Evolutionary conservation across 2,888 invertebrate genomes (phyloP).

Genomic region (Ennomos fuscantarius): DNA sequence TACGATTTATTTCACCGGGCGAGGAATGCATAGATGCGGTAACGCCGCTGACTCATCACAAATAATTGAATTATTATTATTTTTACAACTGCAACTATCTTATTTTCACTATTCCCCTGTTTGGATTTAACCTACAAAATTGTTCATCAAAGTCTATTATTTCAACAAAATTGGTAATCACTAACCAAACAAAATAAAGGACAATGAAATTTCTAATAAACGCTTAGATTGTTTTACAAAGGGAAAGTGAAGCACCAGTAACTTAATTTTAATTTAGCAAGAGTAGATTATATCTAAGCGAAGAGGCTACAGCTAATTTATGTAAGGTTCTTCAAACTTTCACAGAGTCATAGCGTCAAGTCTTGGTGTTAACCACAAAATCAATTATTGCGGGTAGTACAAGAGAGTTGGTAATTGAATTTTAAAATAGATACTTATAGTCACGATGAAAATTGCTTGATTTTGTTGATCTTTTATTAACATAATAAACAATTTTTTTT

Average conservation of each 20-base stretch:
- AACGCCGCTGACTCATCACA: too few species aligned
- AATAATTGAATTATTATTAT: too few species aligned
- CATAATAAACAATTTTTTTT: too few species aligned
- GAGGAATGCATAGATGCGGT: too few species aligned
- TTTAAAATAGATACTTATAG: too few species aligned
- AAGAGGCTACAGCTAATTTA: background rate
- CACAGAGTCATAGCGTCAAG: too few species aligned
- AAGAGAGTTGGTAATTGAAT: too few species aligned
- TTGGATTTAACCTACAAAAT: background rate
- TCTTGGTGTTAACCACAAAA: too few species aligned
- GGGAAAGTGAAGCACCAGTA: constrained; percentile 29
- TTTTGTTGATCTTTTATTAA: background rate
- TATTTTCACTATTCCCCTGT: too few species aligned
- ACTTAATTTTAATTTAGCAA: constrained; percentile 45
- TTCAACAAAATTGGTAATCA: constrained; percentile 6
- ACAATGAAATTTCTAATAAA: constrained; percentile 39
- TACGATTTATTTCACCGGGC: too few species aligned
- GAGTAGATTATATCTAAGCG: constrained; percentile 21
- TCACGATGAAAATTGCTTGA: background rate
- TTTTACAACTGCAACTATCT: too few species aligned
- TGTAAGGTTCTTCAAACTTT: constrained; percentile 1
- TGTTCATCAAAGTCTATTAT: background rate
- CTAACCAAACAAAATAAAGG: constrained; percentile 20
- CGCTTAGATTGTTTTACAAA: constrained; percentile 36
- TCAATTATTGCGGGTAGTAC: too few species aligned